Base-by-base conservation (phyloP, 2,113 vertebrate genomes). In the Phocoena phocoena region DNA sequence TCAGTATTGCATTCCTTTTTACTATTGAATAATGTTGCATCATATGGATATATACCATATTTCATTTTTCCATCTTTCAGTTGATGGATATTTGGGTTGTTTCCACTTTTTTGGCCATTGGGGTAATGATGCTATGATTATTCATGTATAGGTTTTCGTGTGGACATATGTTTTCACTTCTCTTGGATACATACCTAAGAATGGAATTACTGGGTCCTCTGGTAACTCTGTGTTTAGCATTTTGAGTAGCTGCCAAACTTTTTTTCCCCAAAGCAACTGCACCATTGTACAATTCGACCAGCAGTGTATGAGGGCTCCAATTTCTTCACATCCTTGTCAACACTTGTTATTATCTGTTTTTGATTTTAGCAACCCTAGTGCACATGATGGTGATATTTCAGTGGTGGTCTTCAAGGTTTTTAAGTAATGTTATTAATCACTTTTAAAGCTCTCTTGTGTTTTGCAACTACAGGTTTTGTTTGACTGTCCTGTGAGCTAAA, bases 271-370 rank as follows among this genome's bases (percentile, higher is more conserved):
- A 68, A 88, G 53, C 23, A 31, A 17, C 55, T 85, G 3, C 2
- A 70, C 31, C 50, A 81, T 76, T 89, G 87, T 96, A 90, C 0
- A 96, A 2, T 88, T 14, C 65, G 28, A 85, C 15, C 14, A 84
- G 6, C 9, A 77, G 9, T 47, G 3, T 76, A 25, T 38, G 38
- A 86, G 21, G 3, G 10, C 36, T 81, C 33, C 10, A 85, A 3
- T 85, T 88, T 97, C n/a, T 88, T 88, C 9, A 97, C 65, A 85
- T 14, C 26, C 80, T 88, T 93, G 15, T n/a, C 41, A 93, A 8
- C 23, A 38, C 17, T 82, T 95, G 23, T 36, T 77, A 71, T 68
- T 83, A 60, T 92, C 26, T 96, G 18, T 81, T 53, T 92, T 93
- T 92, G 26, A 84, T 93, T 95, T 91, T 67, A 86, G n/a, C 77